A percentile compares a stretch with the other conserved stretches of the same genome.
phyloP scores from a whole-genome alignment of 2,797 vertebrate species.

The Sebastes matsubarae region DNA sequence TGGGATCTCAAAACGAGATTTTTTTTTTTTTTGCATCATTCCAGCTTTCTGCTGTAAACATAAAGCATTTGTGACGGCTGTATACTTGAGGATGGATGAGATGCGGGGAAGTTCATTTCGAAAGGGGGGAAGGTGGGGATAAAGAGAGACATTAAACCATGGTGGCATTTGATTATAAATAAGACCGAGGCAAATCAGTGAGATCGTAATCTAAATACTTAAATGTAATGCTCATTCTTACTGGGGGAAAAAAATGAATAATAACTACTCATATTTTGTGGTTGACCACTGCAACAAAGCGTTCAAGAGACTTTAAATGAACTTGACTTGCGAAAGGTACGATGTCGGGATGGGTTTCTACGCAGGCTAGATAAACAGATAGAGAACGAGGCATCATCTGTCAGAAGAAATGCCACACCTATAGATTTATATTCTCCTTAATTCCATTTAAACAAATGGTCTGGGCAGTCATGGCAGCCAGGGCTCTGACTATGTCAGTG shows the following conservation, averaged over 20 bases:
- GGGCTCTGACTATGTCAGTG: slow-evolving; percentile 38
- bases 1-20: slow-evolving; percentile 47
- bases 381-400: slow-evolving; percentile 69
- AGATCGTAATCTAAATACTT: slow-evolving; percentile 26
- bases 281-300: slow-evolving; percentile 12
- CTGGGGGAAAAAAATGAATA: slow-evolving; percentile 7
- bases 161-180: slow-evolving; percentile 37
- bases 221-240: slow-evolving; percentile 2
- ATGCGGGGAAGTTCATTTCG: slow-evolving; percentile 43
- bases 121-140: slow-evolving; percentile 82
- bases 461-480: slow-evolving; percentile 70
- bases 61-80: slow-evolving; percentile 55
- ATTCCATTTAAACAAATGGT: slow-evolving; percentile 97
- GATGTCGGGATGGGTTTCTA: background rate
- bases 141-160: slow-evolving; percentile 71
- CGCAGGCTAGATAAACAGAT: slow-evolving; percentile 15
- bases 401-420: slow-evolving; percentile 92
- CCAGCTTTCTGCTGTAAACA: slow-evolving; percentile 65
- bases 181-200: slow-evolving; percentile 14
- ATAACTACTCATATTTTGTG: slow-evolving; percentile 2
- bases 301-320: background rate
- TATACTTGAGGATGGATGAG: slow-evolving; percentile 38
- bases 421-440: slow-evolving; percentile 95
- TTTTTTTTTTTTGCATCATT: slow-evolving; percentile 36
- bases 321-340: background rate